Conservation (phyloP, 2,888 invertebrate species). For the Protonemura montana region DNA sequence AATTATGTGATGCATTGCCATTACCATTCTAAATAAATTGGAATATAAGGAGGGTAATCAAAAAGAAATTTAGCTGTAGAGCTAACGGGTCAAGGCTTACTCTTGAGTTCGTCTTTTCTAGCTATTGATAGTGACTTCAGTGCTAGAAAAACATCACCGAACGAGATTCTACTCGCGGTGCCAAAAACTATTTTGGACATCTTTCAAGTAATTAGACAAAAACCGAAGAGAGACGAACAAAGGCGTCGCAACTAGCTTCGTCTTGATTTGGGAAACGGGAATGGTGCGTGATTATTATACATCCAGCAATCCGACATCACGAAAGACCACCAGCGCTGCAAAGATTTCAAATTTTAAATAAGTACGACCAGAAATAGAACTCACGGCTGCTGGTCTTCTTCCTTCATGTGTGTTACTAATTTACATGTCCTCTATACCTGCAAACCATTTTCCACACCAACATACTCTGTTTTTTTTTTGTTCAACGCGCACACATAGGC, state of each 20-base stretch:
- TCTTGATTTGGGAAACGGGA: background rate
- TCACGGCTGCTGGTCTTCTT: background rate
- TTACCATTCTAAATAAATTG: too few relatives aligned
- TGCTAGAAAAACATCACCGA: background rate
- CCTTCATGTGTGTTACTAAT: background rate
- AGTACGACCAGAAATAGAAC: background rate
- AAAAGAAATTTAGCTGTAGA: too few relatives aligned
- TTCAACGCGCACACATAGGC: background rate
- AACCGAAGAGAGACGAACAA: background rate
- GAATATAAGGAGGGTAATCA: too few relatives aligned
- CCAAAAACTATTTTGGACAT: conserved; percentile 12
- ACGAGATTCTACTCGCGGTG: background rate
- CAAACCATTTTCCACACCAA: background rate
- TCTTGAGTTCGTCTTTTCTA: background rate
- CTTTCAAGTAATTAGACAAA: conserved; percentile 12
- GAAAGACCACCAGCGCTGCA: background rate
- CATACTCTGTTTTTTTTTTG: background rate
- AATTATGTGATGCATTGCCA: too few relatives aligned
- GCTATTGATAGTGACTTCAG: background rate
- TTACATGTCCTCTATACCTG: background rate
- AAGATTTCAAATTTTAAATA: background rate
- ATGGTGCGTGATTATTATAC: background rate
- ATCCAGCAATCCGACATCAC: background rate
- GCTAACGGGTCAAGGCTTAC: background rate
- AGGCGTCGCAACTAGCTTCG: background rate